These are phyloP conservation scores for Laterallus jamaicensis DNA, from an alignment of 2,113 vertebrate genomes.

Conservation along the genomic window DNA sequence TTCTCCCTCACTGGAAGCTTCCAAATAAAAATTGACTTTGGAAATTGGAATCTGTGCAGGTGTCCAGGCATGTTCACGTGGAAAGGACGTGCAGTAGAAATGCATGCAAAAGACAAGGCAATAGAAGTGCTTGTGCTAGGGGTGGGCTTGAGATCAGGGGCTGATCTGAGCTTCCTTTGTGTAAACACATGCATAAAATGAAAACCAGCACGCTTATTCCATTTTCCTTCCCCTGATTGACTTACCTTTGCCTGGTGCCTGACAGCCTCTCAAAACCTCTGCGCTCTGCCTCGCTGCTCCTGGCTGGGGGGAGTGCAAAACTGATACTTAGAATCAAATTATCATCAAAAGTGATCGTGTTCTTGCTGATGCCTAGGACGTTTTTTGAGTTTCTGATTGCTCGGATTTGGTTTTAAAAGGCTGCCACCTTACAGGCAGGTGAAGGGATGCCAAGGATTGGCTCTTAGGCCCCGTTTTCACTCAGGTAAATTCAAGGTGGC, in stretches of 20 bases:
- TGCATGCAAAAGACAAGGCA: background rate
- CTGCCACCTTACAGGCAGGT: background rate
- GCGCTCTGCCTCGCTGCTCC: background rate
- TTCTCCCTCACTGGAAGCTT: background rate
- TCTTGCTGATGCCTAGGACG: background rate
- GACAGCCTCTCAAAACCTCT: background rate
- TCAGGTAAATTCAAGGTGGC: background rate
- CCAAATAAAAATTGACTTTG: background rate
- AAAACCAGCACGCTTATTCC: background rate
- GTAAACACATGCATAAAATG: background rate
- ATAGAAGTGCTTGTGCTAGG: background rate
- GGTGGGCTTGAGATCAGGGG: background rate
- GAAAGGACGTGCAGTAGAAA: background rate
- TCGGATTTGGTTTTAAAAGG: background rate
- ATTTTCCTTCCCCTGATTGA: background rate
- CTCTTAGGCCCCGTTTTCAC: background rate
- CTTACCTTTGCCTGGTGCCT: background rate
- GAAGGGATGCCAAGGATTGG: background rate
- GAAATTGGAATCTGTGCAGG: background rate
- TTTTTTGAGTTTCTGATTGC: background rate
- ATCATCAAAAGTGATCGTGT: background rate
- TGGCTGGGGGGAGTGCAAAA: background rate
- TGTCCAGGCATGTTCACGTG: rapidly evolving
- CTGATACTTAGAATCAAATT: background rate
- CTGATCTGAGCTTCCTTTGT: background rate